A percentile compares a stretch with the other conserved stretches of the same genome.
phyloP scores from a whole-genome alignment of 2,888 invertebrate genomes.

The Drosophila paranaensis region DNA sequence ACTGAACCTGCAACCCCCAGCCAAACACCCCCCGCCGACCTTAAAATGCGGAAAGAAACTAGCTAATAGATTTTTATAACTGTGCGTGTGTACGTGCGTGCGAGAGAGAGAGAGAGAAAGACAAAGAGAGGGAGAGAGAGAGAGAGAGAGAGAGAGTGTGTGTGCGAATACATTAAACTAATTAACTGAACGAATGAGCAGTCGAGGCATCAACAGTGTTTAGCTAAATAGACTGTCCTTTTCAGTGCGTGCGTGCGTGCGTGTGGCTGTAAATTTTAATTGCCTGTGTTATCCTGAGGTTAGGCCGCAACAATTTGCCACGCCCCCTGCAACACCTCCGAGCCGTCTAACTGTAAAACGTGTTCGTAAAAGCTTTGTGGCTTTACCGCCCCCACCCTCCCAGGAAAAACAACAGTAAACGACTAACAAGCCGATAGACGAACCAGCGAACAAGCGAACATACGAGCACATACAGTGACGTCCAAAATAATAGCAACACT shows the following conservation, averaged over 20 bases:
- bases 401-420: neutral
- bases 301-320: conserved; percentile 68
- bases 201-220: conserved; percentile 38
- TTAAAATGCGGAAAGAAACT: neutral
- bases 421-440: conserved; percentile 1
- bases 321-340: conserved; percentile 1
- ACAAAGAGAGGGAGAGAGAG: too few species aligned
- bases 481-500: neutral
- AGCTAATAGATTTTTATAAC: neutral
- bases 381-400: conserved; percentile 25
- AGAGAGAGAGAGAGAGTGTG: conserved; percentile 7
- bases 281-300: conserved; percentile 71
- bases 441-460: neutral
- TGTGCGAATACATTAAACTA: conserved; percentile 34
- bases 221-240: conserved; percentile 52
- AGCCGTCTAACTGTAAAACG: conserved; percentile 21
- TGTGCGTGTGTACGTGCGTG: neutral
- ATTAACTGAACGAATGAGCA: conserved; percentile 38
- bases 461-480: neutral
- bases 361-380: conserved; percentile 55
- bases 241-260: conserved; percentile 4
- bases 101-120: too few species aligned
- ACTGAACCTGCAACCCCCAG: conserved; percentile 14
- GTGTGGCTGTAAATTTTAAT: conserved; percentile 60
- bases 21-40: neutral